Conservation (phyloP, 2,888 invertebrate species). For the Trachelus tabidus region DNA sequence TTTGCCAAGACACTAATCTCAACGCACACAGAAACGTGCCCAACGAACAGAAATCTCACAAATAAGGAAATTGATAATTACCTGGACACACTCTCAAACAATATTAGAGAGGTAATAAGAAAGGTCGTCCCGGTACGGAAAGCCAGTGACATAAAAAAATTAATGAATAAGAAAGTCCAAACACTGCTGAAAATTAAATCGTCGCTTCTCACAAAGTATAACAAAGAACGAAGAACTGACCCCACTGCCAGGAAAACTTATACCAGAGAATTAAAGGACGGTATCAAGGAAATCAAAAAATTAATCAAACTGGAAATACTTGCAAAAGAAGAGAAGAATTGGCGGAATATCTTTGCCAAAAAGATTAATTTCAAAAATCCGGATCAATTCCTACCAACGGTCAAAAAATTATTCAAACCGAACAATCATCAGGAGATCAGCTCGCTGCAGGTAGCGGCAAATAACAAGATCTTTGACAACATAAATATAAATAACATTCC, state of each 20-base stretch:
- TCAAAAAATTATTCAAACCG: constrained; percentile 18
- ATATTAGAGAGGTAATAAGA: too few species aligned
- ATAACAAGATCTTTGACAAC: not conserved
- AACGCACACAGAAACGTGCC: too few species aligned
- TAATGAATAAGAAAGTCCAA: too few species aligned
- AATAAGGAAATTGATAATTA: too few species aligned
- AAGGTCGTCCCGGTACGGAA: too few species aligned
- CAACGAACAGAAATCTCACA: too few species aligned
- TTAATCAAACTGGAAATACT: not conserved
- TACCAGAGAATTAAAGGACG: not conserved
- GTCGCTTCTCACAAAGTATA: too few species aligned
- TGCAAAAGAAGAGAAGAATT: not conserved
- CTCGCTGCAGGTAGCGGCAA: not conserved
- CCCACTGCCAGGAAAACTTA: not conserved
- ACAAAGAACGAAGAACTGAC: constrained; percentile 48
- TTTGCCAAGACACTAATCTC: too few species aligned
- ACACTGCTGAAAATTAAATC: too few species aligned
- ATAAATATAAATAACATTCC: not conserved
- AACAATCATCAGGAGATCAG: not conserved
- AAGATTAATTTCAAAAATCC: constrained; percentile 21
- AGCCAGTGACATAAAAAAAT: too few species aligned
- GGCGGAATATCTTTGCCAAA: not conserved
- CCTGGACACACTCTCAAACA: too few species aligned
- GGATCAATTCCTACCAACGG: constrained; percentile 23
- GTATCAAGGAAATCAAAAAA: not conserved